Percentiles rank a stretch among this genome's conserved stretches.
Conservation (phyloP, 2,113 vertebrate genomes). For the Hippocampus mohnikei region DNA sequence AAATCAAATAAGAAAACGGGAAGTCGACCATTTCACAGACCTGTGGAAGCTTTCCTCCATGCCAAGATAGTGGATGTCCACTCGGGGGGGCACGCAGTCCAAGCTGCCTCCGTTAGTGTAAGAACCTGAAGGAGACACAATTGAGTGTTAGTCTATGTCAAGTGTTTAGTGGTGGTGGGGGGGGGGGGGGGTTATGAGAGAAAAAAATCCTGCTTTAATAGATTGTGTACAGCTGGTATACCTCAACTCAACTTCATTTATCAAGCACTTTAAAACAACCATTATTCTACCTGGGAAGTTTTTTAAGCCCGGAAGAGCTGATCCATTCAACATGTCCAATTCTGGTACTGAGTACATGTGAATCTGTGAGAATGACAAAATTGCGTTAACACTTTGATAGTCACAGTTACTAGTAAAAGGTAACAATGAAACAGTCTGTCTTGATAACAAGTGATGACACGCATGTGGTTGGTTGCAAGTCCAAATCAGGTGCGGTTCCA, state of each 20-base stretch:
- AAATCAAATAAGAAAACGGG: not conserved
- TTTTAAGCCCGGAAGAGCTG: conserved; percentile 40
- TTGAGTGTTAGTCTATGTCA: not conserved
- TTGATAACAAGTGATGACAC: not conserved
- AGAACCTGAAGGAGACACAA: not conserved
- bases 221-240: not conserved
- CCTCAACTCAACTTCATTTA: no score
- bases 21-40: not conserved
- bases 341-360: conserved; percentile 45
- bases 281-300: conserved; percentile 54
- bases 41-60: not conserved
- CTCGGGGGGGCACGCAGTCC: not conserved
- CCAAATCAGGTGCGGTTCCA: conserved; percentile 6
- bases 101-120: not conserved
- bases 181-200: not conserved
- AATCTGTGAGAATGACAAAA: conserved; percentile 42
- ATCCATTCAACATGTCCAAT: conserved; percentile 48
- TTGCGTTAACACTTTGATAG: conserved; percentile 26
- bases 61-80: not conserved
- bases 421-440: not conserved
- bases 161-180: not conserved
- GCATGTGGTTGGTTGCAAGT: no score
- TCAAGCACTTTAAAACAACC: no score
- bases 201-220: not conserved
- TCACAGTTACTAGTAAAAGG: not conserved